Evolutionary conservation across 2,113 vertebrate genomes (phyloP).

Genomic region (Egretta garzetta): DNA sequence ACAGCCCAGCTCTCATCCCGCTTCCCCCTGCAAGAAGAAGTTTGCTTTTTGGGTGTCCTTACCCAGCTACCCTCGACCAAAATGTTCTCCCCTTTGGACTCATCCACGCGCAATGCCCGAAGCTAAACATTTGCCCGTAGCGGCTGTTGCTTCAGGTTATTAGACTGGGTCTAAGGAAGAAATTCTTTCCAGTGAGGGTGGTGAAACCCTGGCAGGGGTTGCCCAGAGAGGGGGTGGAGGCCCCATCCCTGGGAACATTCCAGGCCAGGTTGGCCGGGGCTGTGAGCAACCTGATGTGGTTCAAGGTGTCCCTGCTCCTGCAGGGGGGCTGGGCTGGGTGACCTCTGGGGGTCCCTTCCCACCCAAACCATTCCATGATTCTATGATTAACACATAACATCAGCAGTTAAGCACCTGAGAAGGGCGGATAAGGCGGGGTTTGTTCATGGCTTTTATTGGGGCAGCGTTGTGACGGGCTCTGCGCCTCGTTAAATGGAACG

Average conservation of each 20-base stretch:
- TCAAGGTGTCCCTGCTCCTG: too few species aligned
- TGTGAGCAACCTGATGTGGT: too few species aligned
- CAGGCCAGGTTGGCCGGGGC: too few species aligned
- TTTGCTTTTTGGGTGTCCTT: background rate
- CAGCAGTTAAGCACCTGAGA: background rate
- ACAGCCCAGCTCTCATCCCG: background rate
- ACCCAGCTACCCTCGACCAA: background rate
- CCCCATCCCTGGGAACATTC: too few species aligned
- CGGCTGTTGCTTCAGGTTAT: background rate
- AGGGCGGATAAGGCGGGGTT: background rate
- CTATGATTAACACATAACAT: too few species aligned
- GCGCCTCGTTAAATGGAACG: background rate
- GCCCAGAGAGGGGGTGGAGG: too few species aligned
- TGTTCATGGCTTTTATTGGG: background rate
- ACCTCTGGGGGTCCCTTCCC: too few species aligned
- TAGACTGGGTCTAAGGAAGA: too few species aligned
- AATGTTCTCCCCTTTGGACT: accelerated
- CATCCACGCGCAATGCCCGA: accelerated
- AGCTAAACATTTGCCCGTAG: background rate
- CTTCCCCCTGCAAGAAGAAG: background rate
- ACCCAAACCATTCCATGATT: too few species aligned
- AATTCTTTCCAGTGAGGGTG: too few species aligned
- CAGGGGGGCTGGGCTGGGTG: too few species aligned
- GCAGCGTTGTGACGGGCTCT: background rate
- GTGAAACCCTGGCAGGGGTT: too few species aligned